A percentile compares a stretch with the other conserved stretches of the same genome.
phyloP scores from a whole-genome alignment of 2,113 vertebrate genomes.

The Heteronetta atricapilla region DNA sequence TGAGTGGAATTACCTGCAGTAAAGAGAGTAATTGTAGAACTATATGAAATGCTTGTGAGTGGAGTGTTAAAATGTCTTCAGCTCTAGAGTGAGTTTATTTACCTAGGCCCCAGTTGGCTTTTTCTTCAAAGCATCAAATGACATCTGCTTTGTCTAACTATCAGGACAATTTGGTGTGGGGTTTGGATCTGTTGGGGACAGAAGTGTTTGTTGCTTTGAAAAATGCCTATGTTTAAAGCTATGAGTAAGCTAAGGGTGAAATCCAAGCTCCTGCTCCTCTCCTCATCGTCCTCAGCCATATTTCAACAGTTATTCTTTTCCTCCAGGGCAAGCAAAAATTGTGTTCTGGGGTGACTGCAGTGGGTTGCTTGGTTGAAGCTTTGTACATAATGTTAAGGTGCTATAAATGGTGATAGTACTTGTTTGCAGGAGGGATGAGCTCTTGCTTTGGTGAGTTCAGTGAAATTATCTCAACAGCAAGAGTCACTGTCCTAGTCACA shows the following conservation, averaged over 20 bases:
- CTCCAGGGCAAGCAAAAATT: not conserved
- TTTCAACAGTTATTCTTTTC: not conserved
- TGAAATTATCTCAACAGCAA: not conserved
- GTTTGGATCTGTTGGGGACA: not conserved
- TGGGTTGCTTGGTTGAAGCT: not conserved
- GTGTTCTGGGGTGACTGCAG: not conserved
- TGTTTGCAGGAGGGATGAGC: not conserved
- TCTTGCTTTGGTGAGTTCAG: not conserved
- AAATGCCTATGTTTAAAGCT: not conserved
- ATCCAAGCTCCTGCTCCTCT: not conserved
- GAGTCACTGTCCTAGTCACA: not conserved
- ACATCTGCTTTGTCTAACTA: not conserved
- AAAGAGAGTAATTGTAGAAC: not conserved
- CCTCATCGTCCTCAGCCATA: too few species aligned
- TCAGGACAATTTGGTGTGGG: accelerated
- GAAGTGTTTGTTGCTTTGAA: not conserved
- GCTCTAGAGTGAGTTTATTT: not conserved
- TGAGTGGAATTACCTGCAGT: too few species aligned
- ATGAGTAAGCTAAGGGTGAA: not conserved
- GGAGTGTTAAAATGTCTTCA: not conserved
- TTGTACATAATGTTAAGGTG: not conserved
- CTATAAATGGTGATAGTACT: not conserved
- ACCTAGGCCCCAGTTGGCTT: not conserved
- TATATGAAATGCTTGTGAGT: too few species aligned
- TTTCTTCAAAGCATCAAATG: not conserved